Conservation (phyloP, 2,113 vertebrate species). For the human region GRCh38 chr1:117902001-117902500, state of each 20-base stretch:
- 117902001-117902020: background rate
- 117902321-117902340: background rate
- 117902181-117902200: background rate
- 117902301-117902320: background rate
- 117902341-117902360: background rate
- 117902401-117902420: background rate
- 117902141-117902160: background rate
- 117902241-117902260: background rate
- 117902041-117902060: no score
- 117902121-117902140: background rate
- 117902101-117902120: background rate
- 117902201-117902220: background rate
- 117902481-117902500: background rate
- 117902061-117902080: background rate
- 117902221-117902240: background rate
- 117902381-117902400: background rate
- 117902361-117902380: background rate
- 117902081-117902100: background rate
- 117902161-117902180: background rate
- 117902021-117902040: background rate
- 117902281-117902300: background rate
- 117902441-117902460: background rate
- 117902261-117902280: background rate
- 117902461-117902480: background rate
- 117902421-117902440: background rate